Percentiles rank a stretch among this genome's conserved stretches.
Conservation (phyloP, 2,797 vertebrate genomes). For the Petrocephalus schoutedeni region DNA sequence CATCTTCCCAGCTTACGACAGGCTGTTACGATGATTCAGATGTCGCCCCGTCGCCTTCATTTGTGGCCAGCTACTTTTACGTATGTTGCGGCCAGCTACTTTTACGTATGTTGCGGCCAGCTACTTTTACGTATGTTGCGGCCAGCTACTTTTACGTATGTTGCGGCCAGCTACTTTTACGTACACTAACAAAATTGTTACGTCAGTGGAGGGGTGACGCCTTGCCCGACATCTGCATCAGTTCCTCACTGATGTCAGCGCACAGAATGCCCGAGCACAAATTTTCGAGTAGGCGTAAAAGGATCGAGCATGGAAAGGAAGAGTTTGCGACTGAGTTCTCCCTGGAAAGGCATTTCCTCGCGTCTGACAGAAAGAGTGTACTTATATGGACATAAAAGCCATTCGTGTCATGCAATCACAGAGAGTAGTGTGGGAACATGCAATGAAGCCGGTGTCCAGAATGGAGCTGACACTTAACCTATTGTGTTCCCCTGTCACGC, state of each 20-base stretch:
- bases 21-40: neutral
- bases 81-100: neutral
- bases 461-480: neutral
- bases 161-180: no score
- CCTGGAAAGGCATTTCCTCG: neutral
- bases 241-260: neutral
- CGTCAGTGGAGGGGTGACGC: no score
- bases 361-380: neutral
- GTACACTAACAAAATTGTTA: no score
- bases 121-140: neutral
- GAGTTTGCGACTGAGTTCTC: neutral
- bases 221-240: neutral
- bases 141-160: no score
- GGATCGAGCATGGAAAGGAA: neutral
- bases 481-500: neutral
- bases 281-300: neutral
- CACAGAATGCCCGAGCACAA: neutral
- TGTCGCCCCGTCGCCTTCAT: neutral
- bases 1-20: neutral
- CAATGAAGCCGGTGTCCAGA: neutral
- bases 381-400: constrained; percentile 11
- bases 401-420: neutral
- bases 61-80: neutral
- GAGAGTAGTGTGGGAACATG: neutral
- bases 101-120: neutral